Conservation (phyloP, 1,140 invertebrate species). For the Nebria ingens region DNA sequence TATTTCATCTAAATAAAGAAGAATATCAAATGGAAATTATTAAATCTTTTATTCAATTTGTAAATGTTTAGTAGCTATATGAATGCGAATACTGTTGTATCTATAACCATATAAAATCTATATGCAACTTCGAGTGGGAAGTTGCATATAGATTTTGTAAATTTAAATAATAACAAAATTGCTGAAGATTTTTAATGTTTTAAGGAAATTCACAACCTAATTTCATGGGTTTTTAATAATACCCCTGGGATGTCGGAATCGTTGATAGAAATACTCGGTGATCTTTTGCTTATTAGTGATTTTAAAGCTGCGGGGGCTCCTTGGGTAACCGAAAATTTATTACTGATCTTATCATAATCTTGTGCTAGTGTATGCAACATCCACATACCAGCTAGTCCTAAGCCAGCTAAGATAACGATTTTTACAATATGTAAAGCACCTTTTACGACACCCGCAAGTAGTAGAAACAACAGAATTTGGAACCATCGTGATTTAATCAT, state of each 20-base stretch:
- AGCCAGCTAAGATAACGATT: conserved; percentile 21
- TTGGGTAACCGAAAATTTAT: conserved; percentile 3
- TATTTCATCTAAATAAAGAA: too few relatives aligned
- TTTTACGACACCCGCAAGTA: background rate
- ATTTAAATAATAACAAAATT: too few relatives aligned
- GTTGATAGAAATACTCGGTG: background rate
- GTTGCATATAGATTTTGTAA: too few relatives aligned
- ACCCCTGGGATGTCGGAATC: background rate
- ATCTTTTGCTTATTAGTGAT: background rate
- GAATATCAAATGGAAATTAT: too few relatives aligned
- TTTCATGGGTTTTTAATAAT: too few relatives aligned
- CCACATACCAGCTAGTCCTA: conserved; percentile 27
- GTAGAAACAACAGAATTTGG: background rate
- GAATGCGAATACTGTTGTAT: too few relatives aligned
- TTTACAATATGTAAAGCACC: conserved; percentile 17
- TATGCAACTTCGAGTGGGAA: too few relatives aligned
- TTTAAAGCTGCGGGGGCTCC: background rate
- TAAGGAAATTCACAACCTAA: too few relatives aligned
- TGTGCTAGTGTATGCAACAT: conserved; percentile 26
- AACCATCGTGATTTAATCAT: background rate
- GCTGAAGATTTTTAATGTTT: too few relatives aligned
- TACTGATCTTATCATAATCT: conserved; percentile 21
- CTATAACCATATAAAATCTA: too few relatives aligned
- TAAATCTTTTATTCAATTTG: too few relatives aligned
- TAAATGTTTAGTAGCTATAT: too few relatives aligned